These are phyloP conservation scores for Drosophila bipectinata DNA, from an alignment of 1,140 invertebrate genomes.

Conservation along the genomic window DNA sequence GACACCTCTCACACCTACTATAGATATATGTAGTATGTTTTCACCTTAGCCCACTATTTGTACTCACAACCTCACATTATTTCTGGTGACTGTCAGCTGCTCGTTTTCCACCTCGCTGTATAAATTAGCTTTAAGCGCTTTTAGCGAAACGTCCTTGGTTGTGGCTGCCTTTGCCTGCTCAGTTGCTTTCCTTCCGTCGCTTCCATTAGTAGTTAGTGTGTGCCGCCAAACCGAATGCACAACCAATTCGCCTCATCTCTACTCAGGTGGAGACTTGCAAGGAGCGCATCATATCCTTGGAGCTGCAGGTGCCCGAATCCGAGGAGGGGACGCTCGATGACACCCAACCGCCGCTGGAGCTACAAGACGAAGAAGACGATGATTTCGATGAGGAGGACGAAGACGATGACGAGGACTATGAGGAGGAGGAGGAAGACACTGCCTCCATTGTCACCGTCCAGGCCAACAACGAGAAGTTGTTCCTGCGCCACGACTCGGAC, in stretches of 20 bases:
- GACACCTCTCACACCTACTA: slow-evolving; percentile 9
- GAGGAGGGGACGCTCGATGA: slow-evolving; percentile 63
- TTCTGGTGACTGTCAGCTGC: slow-evolving; percentile 17
- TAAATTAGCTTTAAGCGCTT: slow-evolving; percentile 38
- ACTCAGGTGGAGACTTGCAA: slow-evolving; percentile 92
- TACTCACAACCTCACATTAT: not conserved
- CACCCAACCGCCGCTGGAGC: slow-evolving; percentile 64
- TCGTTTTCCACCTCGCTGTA: slow-evolving; percentile 35
- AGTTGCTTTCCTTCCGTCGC: slow-evolving; percentile 43
- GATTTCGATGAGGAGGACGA: slow-evolving; percentile 50
- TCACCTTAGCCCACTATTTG: slow-evolving; percentile 4
- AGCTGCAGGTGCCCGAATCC: slow-evolving; percentile 85
- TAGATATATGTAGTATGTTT: slow-evolving; percentile 1
- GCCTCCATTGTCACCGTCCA: slow-evolving; percentile 82
- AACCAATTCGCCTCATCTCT: slow-evolving; percentile 70
- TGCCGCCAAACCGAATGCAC: slow-evolving; percentile 64
- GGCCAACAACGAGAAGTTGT: slow-evolving; percentile 77
- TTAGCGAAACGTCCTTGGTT: slow-evolving; percentile 32
- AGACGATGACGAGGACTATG: slow-evolving; percentile 47
- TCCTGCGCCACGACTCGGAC: slow-evolving; percentile 71
- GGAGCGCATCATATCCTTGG: slow-evolving; percentile 94
- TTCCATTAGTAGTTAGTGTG: slow-evolving; percentile 62
- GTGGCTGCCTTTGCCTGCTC: slow-evolving; percentile 33
- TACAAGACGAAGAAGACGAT: slow-evolving; percentile 40
- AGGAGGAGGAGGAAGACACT: slow-evolving; percentile 78